These are phyloP conservation scores for Corythornis vintsioides DNA, from an alignment of 2,113 vertebrate genomes.

Conservation along the genomic window DNA sequence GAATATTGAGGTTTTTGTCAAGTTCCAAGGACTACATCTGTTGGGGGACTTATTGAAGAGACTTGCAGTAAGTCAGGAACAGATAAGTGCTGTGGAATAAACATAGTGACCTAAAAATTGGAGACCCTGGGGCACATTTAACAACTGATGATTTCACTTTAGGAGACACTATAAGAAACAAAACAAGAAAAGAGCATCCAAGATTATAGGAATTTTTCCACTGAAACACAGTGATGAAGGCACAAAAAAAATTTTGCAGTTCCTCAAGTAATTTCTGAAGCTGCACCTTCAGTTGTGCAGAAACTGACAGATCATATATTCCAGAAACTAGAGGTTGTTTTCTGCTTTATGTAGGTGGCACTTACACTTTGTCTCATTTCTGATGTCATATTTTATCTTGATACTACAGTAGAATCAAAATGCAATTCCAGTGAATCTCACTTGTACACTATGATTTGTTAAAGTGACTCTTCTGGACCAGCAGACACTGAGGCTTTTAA, in stretches of 20 bases:
- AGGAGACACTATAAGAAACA: background rate
- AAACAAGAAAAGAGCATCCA: background rate
- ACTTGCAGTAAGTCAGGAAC: background rate
- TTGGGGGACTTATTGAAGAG: background rate
- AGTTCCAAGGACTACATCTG: background rate
- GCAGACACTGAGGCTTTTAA: background rate
- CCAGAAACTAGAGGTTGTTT: background rate
- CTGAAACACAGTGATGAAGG: background rate
- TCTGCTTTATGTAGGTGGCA: background rate
- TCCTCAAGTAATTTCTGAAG: background rate
- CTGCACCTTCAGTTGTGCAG: background rate
- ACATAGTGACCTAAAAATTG: background rate
- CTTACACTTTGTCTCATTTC: background rate
- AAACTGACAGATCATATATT: background rate
- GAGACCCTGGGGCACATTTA: background rate
- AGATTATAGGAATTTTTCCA: background rate
- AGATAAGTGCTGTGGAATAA: background rate
- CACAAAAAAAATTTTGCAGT: background rate
- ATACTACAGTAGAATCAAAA: constrained; percentile 7
- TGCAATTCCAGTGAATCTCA: background rate
- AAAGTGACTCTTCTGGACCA: background rate
- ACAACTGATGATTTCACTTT: background rate
- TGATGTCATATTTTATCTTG: background rate
- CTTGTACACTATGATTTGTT: background rate
- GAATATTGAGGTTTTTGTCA: background rate